Base-by-base conservation (phyloP, 1,140 invertebrate genomes). In the Ceratina japonica region DNA sequence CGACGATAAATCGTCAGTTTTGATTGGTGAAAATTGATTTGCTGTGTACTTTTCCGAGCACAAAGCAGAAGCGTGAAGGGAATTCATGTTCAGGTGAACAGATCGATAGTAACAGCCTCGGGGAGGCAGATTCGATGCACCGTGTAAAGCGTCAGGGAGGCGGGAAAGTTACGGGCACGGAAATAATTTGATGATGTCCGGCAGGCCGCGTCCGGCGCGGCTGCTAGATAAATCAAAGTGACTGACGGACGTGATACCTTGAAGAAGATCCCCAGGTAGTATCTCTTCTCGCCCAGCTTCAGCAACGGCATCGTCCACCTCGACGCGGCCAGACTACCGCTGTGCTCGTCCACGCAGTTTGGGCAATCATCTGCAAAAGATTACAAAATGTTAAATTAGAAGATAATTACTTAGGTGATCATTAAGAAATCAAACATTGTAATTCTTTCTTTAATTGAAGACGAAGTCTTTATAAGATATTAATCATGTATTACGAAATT, bases 261-360 rank as follows among this genome's bases (percentile, higher is more conserved):
- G 92, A 97, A 97, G 92, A 98, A 97, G 89, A 97, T 97, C 89
- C 97, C 97, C 80, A 98, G 93, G 90, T 98, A 98, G 90, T 97
- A 97, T 89, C 95, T 92, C 90, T 97, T 97, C 87, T 97, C 96
- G 22, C 97, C 97, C 31, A 97, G 94, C 90, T 97, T 97, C 79
- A 97, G 92, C 59, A 97, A 92, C 13, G 97, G 97, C 97, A 97
- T 97, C 20, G 96, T 97, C 96, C 96, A 97, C 89, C 96, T 94
- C 84, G 95, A 96, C 16, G 94, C 93, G 31, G 94, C 91, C 75
- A 94, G 88, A 56, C 93, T 93, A 63, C 87, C 87, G 58, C 89
- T 89, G 56, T 89, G 90, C 79, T 97, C 96, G 73, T 97, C 96
- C 77, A 95, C 95, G 87, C 96, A 97, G 89, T 96, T 97, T 31